Base-by-base conservation (phyloP, 2,113 vertebrate species). In the Herpetotheres cachinnans region DNA sequence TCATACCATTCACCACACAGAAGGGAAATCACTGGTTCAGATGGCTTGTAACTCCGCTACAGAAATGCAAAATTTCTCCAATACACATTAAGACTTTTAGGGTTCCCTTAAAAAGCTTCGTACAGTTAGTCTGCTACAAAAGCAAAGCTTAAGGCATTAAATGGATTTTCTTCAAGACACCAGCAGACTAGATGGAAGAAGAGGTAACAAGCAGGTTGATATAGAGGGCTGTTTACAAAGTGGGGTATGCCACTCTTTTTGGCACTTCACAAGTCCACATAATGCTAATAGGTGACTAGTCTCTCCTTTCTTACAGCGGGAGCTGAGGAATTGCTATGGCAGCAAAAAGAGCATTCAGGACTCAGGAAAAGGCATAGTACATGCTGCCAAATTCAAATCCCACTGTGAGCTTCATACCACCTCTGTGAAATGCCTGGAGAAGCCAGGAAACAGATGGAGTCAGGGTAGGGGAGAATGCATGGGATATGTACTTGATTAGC, bases 401-500 rank as follows among this genome's bases (percentile, higher is more conserved):
- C 1, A 2, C 82, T 88, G 76, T 87, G 93, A 95, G 87, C n/a
- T 77, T 87, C 87, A 29, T 40, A 85, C 49, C 46, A 90, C 62
- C 82, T 77, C 85, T 58, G 44, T 70, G 93, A 95, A 93, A 91
- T 47, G 93, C 71, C 58, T 90, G 61, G 47, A 93, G 82, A 95
- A 93, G 84, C 84, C 78, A 94, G 92, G 89, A 85, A 95, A 82
- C 95, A 95, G 89, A 96, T 91, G 91, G 94, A 94, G 55, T 44
- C 81, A 77, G 91, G 62, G 89, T 6, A 95, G 71, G 94, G 50
- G 62, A 94, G 78, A 91, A 93, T 12, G 47, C 84, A 86, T 82
- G 84, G 89, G 89, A 14, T 85, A 94, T 82, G 94, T 93, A 95
- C 38, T 95, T 94, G 90, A 97, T 96, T 88, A 94, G 91, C 54